A percentile compares a stretch with the other conserved stretches of the same genome.
Evolutionary conservation across 2,888 invertebrate genomes (phyloP).

Genomic region (Drosophila siamana): DNA sequence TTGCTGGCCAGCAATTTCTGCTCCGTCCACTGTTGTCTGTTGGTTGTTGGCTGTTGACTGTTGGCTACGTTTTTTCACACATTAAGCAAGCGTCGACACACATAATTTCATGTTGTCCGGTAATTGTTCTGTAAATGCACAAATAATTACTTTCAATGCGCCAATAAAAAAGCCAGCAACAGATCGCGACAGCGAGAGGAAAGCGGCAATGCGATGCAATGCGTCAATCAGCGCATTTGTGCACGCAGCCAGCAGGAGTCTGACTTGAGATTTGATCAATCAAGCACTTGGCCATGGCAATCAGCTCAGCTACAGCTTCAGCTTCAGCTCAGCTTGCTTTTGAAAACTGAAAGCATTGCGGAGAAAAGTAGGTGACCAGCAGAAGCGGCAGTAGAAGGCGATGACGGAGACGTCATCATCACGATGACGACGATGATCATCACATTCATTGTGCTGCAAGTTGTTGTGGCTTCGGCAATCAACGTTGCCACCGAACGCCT

Average conservation of each 20-base stretch:
- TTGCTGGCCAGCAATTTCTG: too few relatives aligned
- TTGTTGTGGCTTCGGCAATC: slow-evolving; percentile 54
- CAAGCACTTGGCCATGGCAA: slow-evolving; percentile 59
- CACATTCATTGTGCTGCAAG: background rate
- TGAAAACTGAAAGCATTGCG: slow-evolving; percentile 61
- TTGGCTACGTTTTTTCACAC: slow-evolving; percentile 62
- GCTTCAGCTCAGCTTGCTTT: slow-evolving; percentile 39
- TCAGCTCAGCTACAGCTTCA: slow-evolving; percentile 47
- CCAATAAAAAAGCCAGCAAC: slow-evolving; percentile 60
- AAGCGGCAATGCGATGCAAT: slow-evolving; percentile 21
- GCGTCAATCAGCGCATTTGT: slow-evolving; percentile 70
- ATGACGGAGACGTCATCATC: slow-evolving; percentile 30
- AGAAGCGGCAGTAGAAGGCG: slow-evolving; percentile 13
- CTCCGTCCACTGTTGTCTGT: background rate
- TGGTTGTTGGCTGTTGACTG: slow-evolving; percentile 22
- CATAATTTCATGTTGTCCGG: slow-evolving; percentile 77
- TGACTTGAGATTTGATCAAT: slow-evolving; percentile 67
- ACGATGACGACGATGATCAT: slow-evolving; percentile 20
- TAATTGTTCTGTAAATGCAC: slow-evolving; percentile 80
- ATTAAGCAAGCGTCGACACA: slow-evolving; percentile 75
- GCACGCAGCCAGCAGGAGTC: slow-evolving; percentile 72
- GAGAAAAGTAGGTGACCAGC: slow-evolving; percentile 77
- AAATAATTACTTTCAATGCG: slow-evolving; percentile 80
- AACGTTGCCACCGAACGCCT: slow-evolving; percentile 52
- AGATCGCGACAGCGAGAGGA: slow-evolving; percentile 1